Conservation (phyloP, 1,140 invertebrate species). For the Drusus annulatus region DNA sequence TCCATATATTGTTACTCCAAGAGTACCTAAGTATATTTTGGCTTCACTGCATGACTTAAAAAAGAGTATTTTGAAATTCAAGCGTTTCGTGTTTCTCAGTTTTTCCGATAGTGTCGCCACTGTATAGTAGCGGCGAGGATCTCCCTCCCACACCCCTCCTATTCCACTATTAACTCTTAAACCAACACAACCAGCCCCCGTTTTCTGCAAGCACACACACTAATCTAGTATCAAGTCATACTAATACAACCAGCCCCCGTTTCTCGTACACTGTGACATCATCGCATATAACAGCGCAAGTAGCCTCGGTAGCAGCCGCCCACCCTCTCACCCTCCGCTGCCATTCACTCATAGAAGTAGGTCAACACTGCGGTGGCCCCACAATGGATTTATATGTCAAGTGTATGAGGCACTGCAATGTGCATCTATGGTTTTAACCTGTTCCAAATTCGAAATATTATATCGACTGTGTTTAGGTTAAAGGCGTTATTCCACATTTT, state of each 20-base stretch:
- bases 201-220: neutral
- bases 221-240: too few species aligned
- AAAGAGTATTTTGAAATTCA: neutral
- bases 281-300: too few species aligned
- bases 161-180: neutral
- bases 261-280: too few species aligned
- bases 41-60: too few species aligned
- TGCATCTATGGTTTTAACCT: slow-evolving; percentile 9
- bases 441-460: too few species aligned
- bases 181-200: slow-evolving; percentile 1
- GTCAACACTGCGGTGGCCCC: slow-evolving; percentile 36
- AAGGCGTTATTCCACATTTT: too few species aligned
- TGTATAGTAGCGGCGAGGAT: neutral
- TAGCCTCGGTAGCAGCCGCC: neutral
- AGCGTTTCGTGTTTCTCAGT: neutral
- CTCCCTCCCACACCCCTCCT: neutral
- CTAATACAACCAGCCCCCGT: too few species aligned
- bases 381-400: slow-evolving; percentile 42
- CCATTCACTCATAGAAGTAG: slow-evolving; percentile 40
- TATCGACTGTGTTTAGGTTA: too few species aligned
- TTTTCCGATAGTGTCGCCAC: slow-evolving; percentile 6
- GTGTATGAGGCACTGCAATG: slow-evolving; percentile 7
- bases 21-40: too few species aligned
- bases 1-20: too few species aligned
- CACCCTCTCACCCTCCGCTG: slow-evolving; percentile 1